Percentiles rank a stretch among this genome's conserved stretches.
Conservation (phyloP, 2,888 invertebrate species). For the Theretra japonica region DNA sequence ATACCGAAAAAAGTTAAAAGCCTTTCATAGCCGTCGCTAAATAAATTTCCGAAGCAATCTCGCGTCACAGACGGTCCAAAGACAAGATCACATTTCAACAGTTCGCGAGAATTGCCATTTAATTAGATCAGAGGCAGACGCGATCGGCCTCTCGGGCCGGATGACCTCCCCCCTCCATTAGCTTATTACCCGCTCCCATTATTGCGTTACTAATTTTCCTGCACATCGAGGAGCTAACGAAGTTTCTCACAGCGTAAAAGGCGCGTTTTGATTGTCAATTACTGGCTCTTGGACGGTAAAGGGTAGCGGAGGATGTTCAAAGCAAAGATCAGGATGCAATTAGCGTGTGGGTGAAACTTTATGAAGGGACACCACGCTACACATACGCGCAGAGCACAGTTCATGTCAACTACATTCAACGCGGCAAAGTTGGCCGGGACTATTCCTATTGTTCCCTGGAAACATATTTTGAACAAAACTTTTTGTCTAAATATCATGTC, state of each 20-base stretch:
- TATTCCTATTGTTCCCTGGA: not conserved
- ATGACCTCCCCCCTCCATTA: conserved; percentile 80
- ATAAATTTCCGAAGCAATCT: conserved; percentile 62
- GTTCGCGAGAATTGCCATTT: conserved; percentile 66
- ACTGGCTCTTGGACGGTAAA: conserved; percentile 72
- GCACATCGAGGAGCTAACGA: conserved; percentile 77
- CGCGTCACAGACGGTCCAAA: conserved; percentile 50
- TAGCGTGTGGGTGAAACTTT: conserved; percentile 69
- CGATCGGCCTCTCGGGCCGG: conserved; percentile 61
- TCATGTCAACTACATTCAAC: not conserved
- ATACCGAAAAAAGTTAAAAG: conserved; percentile 24
- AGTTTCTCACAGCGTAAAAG: conserved; percentile 76
- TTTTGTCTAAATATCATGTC: not conserved
- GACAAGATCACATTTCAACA: conserved; percentile 62
- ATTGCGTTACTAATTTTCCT: conserved; percentile 83
- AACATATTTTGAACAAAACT: not conserved
- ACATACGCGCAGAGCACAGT: not conserved
- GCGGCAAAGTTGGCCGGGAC: not conserved
- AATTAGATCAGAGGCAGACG: conserved; percentile 67
- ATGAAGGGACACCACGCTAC: conserved; percentile 32
- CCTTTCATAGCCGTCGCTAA: conserved; percentile 43
- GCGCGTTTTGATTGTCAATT: conserved; percentile 82
- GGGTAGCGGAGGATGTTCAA: conserved; percentile 62
- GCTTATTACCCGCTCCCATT: conserved; percentile 77
- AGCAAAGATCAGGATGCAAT: conserved; percentile 75